These are phyloP conservation scores for Choreutis nemorana DNA, from an alignment of 2,888 invertebrate genomes.

Conservation along the genomic window DNA sequence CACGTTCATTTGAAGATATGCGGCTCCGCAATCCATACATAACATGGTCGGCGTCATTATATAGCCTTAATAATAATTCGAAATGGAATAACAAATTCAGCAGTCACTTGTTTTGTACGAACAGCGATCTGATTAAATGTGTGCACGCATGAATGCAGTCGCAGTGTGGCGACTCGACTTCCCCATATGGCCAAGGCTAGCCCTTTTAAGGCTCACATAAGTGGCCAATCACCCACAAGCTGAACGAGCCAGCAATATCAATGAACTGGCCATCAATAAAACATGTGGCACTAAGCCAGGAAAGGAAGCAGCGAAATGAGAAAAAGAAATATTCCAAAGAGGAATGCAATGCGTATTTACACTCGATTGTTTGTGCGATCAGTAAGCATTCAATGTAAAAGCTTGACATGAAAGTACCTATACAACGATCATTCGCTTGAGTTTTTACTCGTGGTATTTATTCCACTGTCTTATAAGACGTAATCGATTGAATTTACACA, in stretches of 20 bases:
- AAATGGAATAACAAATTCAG: constrained; percentile 11
- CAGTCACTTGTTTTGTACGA: constrained; percentile 43
- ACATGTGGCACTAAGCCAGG: constrained; percentile 61
- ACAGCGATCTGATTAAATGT: constrained; percentile 45
- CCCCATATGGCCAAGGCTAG: constrained; percentile 64
- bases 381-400: constrained; percentile 59
- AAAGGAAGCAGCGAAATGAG: constrained; percentile 61
- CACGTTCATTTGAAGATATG: too few species aligned
- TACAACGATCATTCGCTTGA: constrained; percentile 38
- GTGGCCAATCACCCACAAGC: constrained; percentile 62
- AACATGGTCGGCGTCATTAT: too few species aligned
- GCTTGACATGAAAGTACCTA: too few species aligned
- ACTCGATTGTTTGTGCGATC: constrained; percentile 54
- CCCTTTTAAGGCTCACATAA: constrained; percentile 62
- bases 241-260: constrained; percentile 65
- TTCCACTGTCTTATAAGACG: constrained; percentile 25
- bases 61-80: too few species aligned
- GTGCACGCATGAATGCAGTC: constrained; percentile 59
- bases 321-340: constrained; percentile 62
- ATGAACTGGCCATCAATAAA: constrained; percentile 66
- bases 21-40: too few species aligned
- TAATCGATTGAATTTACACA: constrained; percentile 47
- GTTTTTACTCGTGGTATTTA: constrained; percentile 19
- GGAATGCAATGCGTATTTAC: constrained; percentile 48
- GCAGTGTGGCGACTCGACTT: constrained; percentile 53